Base-by-base conservation (phyloP, 2,888 invertebrate species). In the Catocala sponsa region DNA sequence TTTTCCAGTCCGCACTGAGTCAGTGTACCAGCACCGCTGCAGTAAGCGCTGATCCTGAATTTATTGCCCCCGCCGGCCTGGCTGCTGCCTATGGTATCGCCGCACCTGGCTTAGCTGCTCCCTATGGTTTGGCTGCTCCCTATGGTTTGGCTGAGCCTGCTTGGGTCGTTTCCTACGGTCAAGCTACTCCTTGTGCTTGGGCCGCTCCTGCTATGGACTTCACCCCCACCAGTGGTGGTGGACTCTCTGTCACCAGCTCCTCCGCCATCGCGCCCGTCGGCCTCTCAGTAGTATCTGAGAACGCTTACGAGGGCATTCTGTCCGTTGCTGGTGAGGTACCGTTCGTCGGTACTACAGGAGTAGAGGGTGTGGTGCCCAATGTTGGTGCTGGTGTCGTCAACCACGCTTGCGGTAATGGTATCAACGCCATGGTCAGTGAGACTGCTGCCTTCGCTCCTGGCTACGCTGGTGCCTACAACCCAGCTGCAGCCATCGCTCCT, bases 301-400 rank as follows among this genome's bases (percentile, higher is more conserved):
- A 68, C 50, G 49, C 12, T 12, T 55, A 52, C 46, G 76, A 74
- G 54, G 76, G 76, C 41, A 55, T 54, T 53, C 63, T 76, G 13
- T 55, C 55, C 64, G 74, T 57, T 62, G 74, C 54, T 68, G 74
- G 74, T 46, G 75, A 72, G 61, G 59, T 67, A 72, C 80, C 55
- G 43, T 70, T 72, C 35, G 63, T 76, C 10, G 85, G 84, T 49
- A 83, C 76, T 52, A 76, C 87, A 10, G 68, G 66, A 5, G 65
- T 78, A 11, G 66, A 72, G 0, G 81, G 81, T 25, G 75, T 76
- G 70, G 75, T 82, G 33, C 79, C 82, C 62, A 78, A 79, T 43
- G 68, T 70, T 59, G 83, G 83, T 33, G 41, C 62, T 42, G 81
- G 80, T 57, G 35, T 65, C 5, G 74, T 80, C n/a, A 59, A 66